Percentiles rank a stretch among this genome's conserved stretches.
phyloP scores from a whole-genome alignment of 2,797 vertebrate genomes.

The Prionace glauca region DNA sequence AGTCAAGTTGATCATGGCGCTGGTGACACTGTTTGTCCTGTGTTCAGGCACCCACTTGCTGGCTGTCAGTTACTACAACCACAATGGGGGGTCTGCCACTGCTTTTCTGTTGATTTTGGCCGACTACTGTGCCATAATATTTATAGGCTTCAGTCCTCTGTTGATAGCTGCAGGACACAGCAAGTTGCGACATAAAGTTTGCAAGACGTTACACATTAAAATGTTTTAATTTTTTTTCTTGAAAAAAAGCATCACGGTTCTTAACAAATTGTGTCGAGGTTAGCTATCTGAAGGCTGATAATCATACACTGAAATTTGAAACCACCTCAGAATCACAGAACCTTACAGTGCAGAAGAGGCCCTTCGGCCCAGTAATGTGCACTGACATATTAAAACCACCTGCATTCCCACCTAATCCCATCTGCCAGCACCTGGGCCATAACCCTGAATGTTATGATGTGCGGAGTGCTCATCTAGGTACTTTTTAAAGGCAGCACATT shows the following conservation, averaged over 20 bases:
- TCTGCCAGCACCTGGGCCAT: too few relatives aligned
- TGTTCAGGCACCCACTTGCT: slow-evolving; percentile 69
- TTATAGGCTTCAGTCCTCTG: slow-evolving; percentile 69
- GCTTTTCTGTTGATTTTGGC: slow-evolving; percentile 62
- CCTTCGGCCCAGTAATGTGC: too few relatives aligned
- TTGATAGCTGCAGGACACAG: slow-evolving; percentile 67
- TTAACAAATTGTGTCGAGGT: background rate
- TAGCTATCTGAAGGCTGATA: background rate
- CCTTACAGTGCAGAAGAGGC: too few relatives aligned
- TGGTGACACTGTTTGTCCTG: slow-evolving; percentile 64
- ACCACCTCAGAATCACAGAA: background rate
- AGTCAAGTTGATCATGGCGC: slow-evolving; percentile 63
- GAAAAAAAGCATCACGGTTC: background rate
- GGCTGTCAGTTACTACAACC: slow-evolving; percentile 68
- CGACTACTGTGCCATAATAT: slow-evolving; percentile 65
- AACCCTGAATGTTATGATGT: too few relatives aligned
- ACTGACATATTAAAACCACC: too few relatives aligned
- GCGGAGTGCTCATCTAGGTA: too few relatives aligned
- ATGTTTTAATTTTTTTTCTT: background rate
- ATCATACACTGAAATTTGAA: background rate
- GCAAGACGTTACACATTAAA: background rate
- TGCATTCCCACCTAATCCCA: too few relatives aligned
- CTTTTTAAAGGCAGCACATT: too few relatives aligned
- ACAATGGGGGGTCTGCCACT: slow-evolving; percentile 55
- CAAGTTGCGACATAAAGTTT: slow-evolving; percentile 61